Evolutionary conservation across 53 echinoderm and acorn worm genomes (phyloP).

Genomic region (Paracentrotus lividus): DNA sequence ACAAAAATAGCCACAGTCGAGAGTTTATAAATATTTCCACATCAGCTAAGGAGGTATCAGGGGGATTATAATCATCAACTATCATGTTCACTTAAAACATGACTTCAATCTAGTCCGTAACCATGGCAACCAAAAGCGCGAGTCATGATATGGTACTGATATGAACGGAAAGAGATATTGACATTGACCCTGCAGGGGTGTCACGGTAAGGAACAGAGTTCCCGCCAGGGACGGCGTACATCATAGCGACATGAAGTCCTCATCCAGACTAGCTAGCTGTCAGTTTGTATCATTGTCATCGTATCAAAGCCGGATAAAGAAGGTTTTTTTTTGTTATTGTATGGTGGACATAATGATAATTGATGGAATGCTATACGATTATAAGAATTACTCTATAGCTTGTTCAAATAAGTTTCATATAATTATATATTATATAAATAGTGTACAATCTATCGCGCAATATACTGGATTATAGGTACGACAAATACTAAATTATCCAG

Average conservation of each 20-base stretch:
- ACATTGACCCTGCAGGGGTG: neutral
- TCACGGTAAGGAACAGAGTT: neutral
- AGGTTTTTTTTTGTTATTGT: neutral
- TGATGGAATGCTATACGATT: neutral
- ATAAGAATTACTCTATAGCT: too few relatives aligned
- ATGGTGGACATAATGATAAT: neutral
- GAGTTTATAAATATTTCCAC: neutral
- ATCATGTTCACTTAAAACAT: neutral
- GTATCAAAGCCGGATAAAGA: neutral
- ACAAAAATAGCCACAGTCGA: neutral
- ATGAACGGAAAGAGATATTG: conserved; percentile 9
- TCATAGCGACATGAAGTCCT: neutral
- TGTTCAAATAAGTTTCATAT: too few relatives aligned
- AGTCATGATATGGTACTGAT: neutral
- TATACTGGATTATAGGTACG: too few relatives aligned
- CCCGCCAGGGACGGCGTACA: neutral
- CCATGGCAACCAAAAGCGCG: neutral
- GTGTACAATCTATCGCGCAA: too few relatives aligned
- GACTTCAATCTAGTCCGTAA: neutral
- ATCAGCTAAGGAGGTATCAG: neutral
- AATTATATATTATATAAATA: too few relatives aligned
- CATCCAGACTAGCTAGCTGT: neutral
- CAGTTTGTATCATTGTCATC: too few relatives aligned
- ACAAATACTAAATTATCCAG: too few relatives aligned
- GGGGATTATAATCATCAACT: neutral